Percentiles rank a stretch among this genome's conserved stretches.
Evolutionary conservation across 2,888 invertebrate genomes (phyloP).

Genomic region (Limnephilus marmoratus): DNA sequence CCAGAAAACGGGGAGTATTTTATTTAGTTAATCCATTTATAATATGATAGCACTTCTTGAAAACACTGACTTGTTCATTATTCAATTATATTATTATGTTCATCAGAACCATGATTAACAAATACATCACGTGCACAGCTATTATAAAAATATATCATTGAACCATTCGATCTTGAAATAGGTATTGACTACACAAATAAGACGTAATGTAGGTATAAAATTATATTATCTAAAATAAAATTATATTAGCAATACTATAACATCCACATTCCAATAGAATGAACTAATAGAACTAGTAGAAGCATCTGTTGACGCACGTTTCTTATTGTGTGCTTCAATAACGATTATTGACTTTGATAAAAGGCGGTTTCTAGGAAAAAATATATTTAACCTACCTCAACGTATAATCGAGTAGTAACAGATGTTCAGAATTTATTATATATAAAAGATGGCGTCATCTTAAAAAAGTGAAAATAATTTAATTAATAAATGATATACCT

Average conservation of each 20-base stretch:
- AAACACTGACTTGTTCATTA: too few species aligned
- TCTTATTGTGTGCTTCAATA: neutral
- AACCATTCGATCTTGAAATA: neutral
- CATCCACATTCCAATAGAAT: too few species aligned
- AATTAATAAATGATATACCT: neutral
- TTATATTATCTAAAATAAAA: neutral
- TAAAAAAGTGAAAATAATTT: neutral
- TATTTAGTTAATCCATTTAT: too few species aligned
- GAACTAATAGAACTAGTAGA: too few species aligned
- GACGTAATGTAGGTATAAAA: neutral
- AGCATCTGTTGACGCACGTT: neutral
- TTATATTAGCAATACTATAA: conserved; percentile 12
- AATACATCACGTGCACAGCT: too few species aligned
- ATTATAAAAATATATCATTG: neutral
- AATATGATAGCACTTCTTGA: too few species aligned
- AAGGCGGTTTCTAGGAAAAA: neutral
- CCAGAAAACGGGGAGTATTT: too few species aligned
- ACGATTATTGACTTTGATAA: neutral
- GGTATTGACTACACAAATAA: neutral
- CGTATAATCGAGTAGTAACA: neutral
- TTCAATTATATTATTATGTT: too few species aligned
- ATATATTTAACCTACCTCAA: neutral
- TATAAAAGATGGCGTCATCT: neutral
- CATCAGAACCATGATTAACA: too few species aligned
- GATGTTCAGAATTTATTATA: neutral